Evolutionary conservation across 2,797 vertebrate genomes (phyloP), one percentile per base, ranked within the genome.

Genomic region (Poecile montanus): DNA sequence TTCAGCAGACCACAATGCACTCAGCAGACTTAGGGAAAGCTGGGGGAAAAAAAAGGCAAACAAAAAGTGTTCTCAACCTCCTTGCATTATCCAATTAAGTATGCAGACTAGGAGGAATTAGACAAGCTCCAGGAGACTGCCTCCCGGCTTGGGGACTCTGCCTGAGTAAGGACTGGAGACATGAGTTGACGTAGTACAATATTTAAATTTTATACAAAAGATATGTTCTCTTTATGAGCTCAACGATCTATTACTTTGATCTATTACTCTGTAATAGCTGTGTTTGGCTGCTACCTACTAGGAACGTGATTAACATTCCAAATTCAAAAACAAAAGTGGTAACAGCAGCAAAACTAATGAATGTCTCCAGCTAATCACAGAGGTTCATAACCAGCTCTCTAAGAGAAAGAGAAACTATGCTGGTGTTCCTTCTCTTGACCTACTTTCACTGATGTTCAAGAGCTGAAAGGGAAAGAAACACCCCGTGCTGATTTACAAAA

Each of bases 231-330:
- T 58, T 93, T 77, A 58, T 17, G 14, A 91, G 14, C 14, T 44
- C 77, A 87, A 10, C 4, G 11, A 85, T 63, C 42, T 50, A 42
- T 58, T 85, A 76, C 88, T 88, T 54, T 90, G 83, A 94, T 85
- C 89, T 88, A 44, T 76, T 54, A 53, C 71, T 58, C 51, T 73
- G 40, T 74, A 80, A 78, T 42, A 91, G 60, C 73, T 63, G 54
- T 10, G 26, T 74, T 95, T 95, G 94, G 96, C 95, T 95, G 96
- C 85, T 86, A 71, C 89, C 80, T 89, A 91, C 86, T 60, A 88
- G 73, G 76, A 97, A 95, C 44, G 48, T 96, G 96, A 96, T 95
- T 89, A 96, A 93, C 94, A 96, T 97, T 97, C 91, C 12, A 63
- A 97, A 95, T 57, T 75, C 87, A 94, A 91, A 94, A 95, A 63